phyloP scores from a whole-genome alignment of 2,888 invertebrate species.

The Eretmocerus hayati region DNA sequence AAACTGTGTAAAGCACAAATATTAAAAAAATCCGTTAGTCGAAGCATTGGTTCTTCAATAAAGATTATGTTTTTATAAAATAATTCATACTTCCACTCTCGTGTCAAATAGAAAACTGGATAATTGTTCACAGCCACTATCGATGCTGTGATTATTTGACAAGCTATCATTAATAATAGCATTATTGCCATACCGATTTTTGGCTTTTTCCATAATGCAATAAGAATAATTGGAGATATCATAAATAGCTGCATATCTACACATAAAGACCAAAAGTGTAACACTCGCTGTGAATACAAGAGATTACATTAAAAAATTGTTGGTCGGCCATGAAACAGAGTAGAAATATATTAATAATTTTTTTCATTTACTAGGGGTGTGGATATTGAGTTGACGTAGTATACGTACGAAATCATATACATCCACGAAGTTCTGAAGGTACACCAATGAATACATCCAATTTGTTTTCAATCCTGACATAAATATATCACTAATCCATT shows the following conservation, averaged over 20 bases:
- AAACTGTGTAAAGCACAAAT: no score
- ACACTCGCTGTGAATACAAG: constrained; percentile 44
- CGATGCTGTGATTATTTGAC: neutral
- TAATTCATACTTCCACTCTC: no score
- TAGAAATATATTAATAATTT: no score
- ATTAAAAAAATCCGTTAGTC: no score
- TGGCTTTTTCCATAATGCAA: constrained; percentile 46
- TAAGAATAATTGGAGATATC: constrained; percentile 52
- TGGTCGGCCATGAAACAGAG: no score
- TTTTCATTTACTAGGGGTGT: no score
- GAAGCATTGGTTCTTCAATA: no score
- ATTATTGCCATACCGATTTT: constrained; percentile 38
- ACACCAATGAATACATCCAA: constrained; percentile 51
- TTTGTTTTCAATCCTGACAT: constrained; percentile 41
- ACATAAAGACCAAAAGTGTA: constrained; percentile 55
- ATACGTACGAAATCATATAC: constrained; percentile 38
- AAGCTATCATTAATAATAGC: constrained; percentile 7
- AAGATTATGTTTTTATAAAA: no score
- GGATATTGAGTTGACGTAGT: no score
- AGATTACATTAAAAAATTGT: neutral
- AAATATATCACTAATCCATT: constrained; percentile 22
- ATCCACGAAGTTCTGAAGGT: constrained; percentile 50
- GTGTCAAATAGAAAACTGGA: neutral
- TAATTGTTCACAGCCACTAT: neutral
- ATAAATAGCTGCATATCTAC: constrained; percentile 55